phyloP scores from a whole-genome alignment of 2,113 vertebrate genomes.

The Cathartes aura region DNA sequence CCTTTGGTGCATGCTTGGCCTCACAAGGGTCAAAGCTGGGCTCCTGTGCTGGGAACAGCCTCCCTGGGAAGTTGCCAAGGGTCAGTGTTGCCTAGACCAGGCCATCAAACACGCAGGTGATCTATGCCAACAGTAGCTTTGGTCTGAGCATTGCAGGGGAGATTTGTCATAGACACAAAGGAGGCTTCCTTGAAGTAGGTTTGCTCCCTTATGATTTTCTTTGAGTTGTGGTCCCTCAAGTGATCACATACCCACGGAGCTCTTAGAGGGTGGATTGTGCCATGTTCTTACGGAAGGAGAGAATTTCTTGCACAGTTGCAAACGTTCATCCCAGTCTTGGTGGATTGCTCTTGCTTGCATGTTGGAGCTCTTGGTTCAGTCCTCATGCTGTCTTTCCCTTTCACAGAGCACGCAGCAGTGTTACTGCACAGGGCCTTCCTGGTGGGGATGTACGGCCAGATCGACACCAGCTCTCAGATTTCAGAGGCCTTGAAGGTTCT shows the following conservation, averaged over 20 bases:
- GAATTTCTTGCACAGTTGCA: not conserved
- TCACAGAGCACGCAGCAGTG: slow-evolving; percentile 89
- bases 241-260: not conserved
- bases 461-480: slow-evolving; percentile 95
- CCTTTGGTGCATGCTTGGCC: not conserved
- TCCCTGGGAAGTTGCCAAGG: not conserved
- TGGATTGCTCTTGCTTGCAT: not conserved
- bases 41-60: not conserved
- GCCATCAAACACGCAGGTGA: not conserved
- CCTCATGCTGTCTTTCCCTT: not conserved
- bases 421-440: slow-evolving; percentile 94
- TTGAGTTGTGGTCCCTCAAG: not conserved
- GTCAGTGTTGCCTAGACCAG: not conserved
- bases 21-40: not conserved
- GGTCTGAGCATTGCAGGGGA: not conserved
- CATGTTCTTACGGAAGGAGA: not conserved
- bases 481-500: slow-evolving; percentile 93
- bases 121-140: not conserved
- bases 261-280: not conserved
- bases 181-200: not conserved
- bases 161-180: not conserved
- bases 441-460: slow-evolving; percentile 94
- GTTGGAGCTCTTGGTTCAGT: not conserved
- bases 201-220: not conserved
- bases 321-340: not conserved